Percentiles rank a stretch among this genome's conserved stretches.
phyloP scores from a whole-genome alignment of 2,888 invertebrate genomes.

The Cryptosula pallasiana region DNA sequence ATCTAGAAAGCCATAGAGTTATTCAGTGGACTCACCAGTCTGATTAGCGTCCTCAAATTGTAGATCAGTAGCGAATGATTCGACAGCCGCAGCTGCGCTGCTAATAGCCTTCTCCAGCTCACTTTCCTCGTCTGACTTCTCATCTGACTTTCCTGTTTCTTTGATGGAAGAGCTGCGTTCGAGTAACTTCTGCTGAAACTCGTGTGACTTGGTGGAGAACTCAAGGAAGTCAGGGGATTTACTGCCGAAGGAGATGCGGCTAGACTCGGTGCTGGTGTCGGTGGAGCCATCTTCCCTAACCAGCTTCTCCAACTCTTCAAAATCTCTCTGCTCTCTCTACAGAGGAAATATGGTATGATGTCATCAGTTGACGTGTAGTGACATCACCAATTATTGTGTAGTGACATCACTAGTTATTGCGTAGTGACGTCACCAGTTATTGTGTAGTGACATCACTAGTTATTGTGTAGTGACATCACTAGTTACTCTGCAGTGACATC shows the following conservation, averaged over 20 bases:
- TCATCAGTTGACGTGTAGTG: too few species aligned
- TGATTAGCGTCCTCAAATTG: not conserved
- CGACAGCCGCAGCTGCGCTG: constrained; percentile 29
- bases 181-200: not conserved
- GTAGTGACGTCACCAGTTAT: too few species aligned
- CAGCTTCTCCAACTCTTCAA: constrained; percentile 22
- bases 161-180: not conserved
- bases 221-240: not conserved
- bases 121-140: constrained; percentile 29
- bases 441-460: too few species aligned
- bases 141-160: not conserved
- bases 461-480: too few species aligned
- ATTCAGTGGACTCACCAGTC: not conserved
- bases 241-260: constrained; percentile 8
- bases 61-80: constrained; percentile 26
- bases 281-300: not conserved
- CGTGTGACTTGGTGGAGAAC: not conserved
- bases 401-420: too few species aligned
- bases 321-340: constrained; percentile 20
- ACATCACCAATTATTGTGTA: too few species aligned
- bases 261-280: not conserved
- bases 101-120: constrained; percentile 31
- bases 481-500: too few species aligned
- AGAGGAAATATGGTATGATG: too few species aligned
- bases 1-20: too few species aligned